Base-by-base conservation (phyloP, 2,888 invertebrate species). In the Nymphalis polychloros region DNA sequence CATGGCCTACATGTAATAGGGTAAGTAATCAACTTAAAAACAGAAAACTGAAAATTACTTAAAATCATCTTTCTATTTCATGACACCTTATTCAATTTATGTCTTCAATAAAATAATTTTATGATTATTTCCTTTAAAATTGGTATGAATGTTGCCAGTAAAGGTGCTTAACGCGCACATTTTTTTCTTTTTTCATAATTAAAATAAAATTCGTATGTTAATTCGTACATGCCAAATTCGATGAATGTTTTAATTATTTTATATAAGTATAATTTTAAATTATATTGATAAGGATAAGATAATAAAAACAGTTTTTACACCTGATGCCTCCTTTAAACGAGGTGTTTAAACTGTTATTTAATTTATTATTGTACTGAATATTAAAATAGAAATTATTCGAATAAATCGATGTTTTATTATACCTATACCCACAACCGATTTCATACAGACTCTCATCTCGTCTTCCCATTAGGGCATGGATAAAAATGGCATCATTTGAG, bases 311-410 rank as follows among this genome's bases (percentile, higher is more conserved):
- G 89, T 82, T 90, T 91, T 88, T 81, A 87, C 89, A 89, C 87
- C 89, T 87, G 81, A 76, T 69, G 84, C 88, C 88, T 88, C 90
- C 86, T 77, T 75, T 74, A 75, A 77, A 76, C 73, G 80, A 85
- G 90, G 90, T 89, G 90, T 87, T 79, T 79, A 88, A 90, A 84
- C 90, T 92, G 91, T 92, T 90, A 83, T 84, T 81, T 80, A 77
- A 87, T 88, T 88, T 88, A 89, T 88, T 85, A 90, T 84, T 88
- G 86, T 90, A 89, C 81, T 86, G 81, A 90, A 80, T 86, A 82
- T 86, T 86, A 87, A 81, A 87, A 88, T 89, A 91, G 88, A 90
- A 83, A 88, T 86, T 89, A 91, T 88, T 88, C 84, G 78, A 86
- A 83, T 78, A 73, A 72, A 76, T 57, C 64, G 67, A 70, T 69